phyloP scores from a whole-genome alignment of 2,113 vertebrate species.

The Alces alces region DNA sequence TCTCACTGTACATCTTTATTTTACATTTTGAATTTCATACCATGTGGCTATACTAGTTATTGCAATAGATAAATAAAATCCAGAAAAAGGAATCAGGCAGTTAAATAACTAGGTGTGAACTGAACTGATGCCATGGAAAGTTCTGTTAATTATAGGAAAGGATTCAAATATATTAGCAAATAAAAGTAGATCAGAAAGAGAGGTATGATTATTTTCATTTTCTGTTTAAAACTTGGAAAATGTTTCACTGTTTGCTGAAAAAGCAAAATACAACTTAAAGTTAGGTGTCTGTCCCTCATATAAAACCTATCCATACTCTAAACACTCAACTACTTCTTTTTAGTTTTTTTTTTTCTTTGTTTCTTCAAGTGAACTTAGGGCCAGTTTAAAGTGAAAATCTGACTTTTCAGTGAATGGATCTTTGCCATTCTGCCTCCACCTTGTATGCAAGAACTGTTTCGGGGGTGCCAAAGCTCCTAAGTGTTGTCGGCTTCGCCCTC shows the following conservation, averaged over 20 bases:
- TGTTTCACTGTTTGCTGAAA: background rate
- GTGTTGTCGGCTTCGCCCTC: background rate
- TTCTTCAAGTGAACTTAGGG: background rate
- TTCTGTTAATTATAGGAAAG: constrained; percentile 15
- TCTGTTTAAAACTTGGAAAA: constrained; percentile 28
- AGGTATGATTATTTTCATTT: background rate
- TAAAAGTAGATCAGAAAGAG: constrained; percentile 16
- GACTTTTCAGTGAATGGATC: background rate
- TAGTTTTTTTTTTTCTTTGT: background rate
- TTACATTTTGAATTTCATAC: background rate
- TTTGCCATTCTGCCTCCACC: background rate
- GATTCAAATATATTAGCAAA: background rate
- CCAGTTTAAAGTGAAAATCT: background rate
- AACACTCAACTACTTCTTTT: background rate
- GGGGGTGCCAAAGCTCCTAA: background rate
- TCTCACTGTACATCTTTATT: background rate
- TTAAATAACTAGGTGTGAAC: constrained; percentile 9
- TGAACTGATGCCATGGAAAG: constrained; percentile 11
- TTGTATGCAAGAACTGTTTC: background rate
- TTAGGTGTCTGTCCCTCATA: background rate
- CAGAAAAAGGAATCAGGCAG: background rate
- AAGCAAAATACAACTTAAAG: constrained; percentile 33
- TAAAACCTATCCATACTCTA: background rate
- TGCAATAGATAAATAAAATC: background rate
- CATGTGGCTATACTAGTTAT: background rate